Base-by-base conservation (phyloP, 2,888 invertebrate species). In the Chydorus sphaericus region DNA sequence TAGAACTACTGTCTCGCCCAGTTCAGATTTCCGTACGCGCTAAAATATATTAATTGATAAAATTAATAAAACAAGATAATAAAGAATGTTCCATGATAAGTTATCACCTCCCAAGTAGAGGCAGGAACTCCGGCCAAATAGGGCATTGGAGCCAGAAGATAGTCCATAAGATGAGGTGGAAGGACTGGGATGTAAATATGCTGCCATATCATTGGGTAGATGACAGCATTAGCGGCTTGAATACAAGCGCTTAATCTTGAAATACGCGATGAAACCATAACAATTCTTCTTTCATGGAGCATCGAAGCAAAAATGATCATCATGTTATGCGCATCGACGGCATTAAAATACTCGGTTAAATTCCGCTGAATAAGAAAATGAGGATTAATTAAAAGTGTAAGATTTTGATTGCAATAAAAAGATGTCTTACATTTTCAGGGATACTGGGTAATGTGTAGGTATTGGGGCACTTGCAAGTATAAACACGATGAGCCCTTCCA, bases 171-270 rank as follows among this genome's bases (percentile, higher is more conserved):
- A 66, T 85, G 81, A 69, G 82, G 78, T 23, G 96, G 94, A 65
- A 96, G 73, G 63, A 97, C 85, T 54, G 96, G 96, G 71, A 97
- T 94, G 70, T 89, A 97, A 67, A 97, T 90, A 66, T 96, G 94
- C 72, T 97, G 96, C 97, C 97, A 97, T 62, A 85, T 85, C 93
- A 98, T 94, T 1, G 97, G 97, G 71, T 93, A 96, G 39, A 98
- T 80, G 49, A 97, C 82, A 59, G 88, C 82, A 68, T 92, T 91
- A 18, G 93, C 90, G 14, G 94, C 94, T 70, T 94, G 92, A 28
- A 89, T 87, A 66, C 89, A 88, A 0, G 96, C 90, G 52, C 92
- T 92, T 51, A 98, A 74, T 58, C 91, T 77, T 61, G 89, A 88
- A 60, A 96, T 75, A 66, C 87, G 87, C 60, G 82, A 81, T 1